Base-by-base conservation (phyloP, 1,140 invertebrate species). In the Oedothorax gibbosus region DNA sequence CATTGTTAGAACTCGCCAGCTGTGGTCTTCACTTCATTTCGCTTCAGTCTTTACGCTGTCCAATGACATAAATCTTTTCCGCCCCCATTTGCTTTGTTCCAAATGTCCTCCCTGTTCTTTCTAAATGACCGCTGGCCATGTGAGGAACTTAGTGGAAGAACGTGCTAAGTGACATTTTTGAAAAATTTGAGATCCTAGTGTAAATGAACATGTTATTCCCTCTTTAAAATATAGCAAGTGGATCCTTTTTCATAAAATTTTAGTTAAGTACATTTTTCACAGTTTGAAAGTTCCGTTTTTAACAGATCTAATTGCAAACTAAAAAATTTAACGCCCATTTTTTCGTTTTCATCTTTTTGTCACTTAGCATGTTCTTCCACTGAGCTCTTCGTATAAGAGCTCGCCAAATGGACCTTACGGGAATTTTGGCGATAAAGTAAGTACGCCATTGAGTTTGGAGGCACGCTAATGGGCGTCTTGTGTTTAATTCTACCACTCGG, bases 21-120 rank as follows among this genome's bases (percentile, higher is more conserved):
- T 82, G 80, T 54, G 80, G 80, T 82, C 69, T 71, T 82, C 80
- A 82, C 80, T 82, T 82, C 80, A 82, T 82, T 82, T 82, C 73
- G 68, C 54, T 71, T 56, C 35, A 53, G 77, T 51, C 66, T 49
- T 56, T 71, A 65, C 80, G 50, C 56, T 60, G 12, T 73, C 69
- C 68, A 82, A 82, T 71, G 66, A 81, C 66, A 82, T 82, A 82
- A 82, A 82, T 82, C 80, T 81, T 71, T 71, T 51, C 66, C 11
- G 35, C 66, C 54, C 14, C 21, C 76, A 81, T 81, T 81, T 71
- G 71, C 54, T 81, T 81, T 54, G 20, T 12, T 53, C 49, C 15
- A 21, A 10, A 9, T 53, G 0, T 56, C 65, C 56, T 10, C 50
- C 57, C 77, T 53, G 15, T 68, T 56, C 53, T 21, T 72, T 21